Conservation (phyloP, 2,888 invertebrate species). For the Amblyjoppa fuscipennis region DNA sequence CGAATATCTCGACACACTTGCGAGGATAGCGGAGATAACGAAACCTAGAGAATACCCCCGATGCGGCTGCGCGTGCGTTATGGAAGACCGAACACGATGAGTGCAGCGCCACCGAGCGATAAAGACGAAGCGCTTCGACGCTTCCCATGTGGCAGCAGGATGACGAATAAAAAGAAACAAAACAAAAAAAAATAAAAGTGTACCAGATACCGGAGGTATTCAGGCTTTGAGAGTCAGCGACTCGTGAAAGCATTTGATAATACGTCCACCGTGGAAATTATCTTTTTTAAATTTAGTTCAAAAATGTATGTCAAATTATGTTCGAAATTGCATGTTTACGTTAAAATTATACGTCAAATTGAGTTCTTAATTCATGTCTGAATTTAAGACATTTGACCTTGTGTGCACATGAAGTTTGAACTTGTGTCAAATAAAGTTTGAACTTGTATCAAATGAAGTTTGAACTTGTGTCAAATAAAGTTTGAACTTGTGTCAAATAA, state of each 20-base stretch:
- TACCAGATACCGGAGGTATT: slow-evolving; percentile 7
- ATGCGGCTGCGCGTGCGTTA: background rate
- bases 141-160: background rate
- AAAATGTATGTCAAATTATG: background rate
- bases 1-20: no score
- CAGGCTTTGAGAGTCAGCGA: slow-evolving; percentile 14
- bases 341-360: background rate
- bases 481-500: no score
- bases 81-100: slow-evolving; percentile 12
- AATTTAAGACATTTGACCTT: no score
- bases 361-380: background rate
- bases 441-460: no score
- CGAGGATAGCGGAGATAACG: background rate
- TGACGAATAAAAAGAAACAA: background rate
- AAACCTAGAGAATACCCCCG: background rate
- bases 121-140: background rate
- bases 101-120: background rate
- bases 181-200: background rate
- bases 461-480: no score
- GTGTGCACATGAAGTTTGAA: background rate
- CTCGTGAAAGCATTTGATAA: slow-evolving; percentile 19
- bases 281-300: no score
- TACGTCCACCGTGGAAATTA: no score
- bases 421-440: no score
- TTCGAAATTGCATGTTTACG: background rate